Evolutionary conservation across 92 coral and sea anemone species (phyloP), one percentile per base, ranked within the genome.

Genomic region (Meandrina meandrites): DNA sequence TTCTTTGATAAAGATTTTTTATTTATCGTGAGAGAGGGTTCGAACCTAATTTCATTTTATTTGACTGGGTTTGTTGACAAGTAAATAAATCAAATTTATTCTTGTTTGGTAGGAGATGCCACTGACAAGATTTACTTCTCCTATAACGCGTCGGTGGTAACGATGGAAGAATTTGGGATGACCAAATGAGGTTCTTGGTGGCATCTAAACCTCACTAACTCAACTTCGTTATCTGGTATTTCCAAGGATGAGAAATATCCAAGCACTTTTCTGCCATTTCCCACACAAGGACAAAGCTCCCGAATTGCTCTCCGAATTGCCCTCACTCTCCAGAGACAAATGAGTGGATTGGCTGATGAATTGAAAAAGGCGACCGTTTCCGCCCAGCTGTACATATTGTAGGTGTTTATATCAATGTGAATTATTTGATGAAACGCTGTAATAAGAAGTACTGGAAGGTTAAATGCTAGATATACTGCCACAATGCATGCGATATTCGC

Each of bases 341-440:
- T 81, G 19, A 94, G 22, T 77, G 98, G 98, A 31, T 94, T 94
- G 19, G 89, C 79, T 36, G 92, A 77, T 18, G 98, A 93, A 69
- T 93, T 94, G 12, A 90, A 48, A 62, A 91, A 91, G 11, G 93
- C 93, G 19, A 90, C 75, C 8, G 95, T 89, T 42, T 94, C 98
- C 1, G 90, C 91, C 98, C 98, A 94, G 60, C 96, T 85, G 75
- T 85, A 88, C 42, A 92, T 56, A 71, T 93, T 91, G 81, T 87
- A 81, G 13, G 86, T 53, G 11, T 71, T 68, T 36, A 88, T 85
- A 45, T 88, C 79, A 19, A 76, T 86, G 35, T 62, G 77, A 36
- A 81, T 50, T 54, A 92, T 79, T 54, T 84, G 90, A 67, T 91
- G 92, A 51, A 85, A 66, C 42, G 90, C 62, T 54, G 87, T 87